Conservation (phyloP, 2,888 invertebrate genomes). For the Stenurella melanura region DNA sequence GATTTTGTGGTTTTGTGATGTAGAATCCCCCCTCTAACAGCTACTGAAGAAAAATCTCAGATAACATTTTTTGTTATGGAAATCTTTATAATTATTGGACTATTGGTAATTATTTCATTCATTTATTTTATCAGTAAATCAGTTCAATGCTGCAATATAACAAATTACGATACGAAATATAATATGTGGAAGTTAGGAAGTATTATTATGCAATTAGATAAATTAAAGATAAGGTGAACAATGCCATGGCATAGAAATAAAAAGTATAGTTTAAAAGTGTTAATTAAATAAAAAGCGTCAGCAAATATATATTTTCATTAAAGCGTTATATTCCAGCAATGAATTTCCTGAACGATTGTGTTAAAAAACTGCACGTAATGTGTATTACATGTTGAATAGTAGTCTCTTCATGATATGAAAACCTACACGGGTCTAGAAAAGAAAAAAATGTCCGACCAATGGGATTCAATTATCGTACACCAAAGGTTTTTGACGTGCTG, state of each 20-base stretch:
- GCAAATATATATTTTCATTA: not conserved
- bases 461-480: no score
- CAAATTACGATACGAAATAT: slow-evolving; percentile 3
- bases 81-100: no score
- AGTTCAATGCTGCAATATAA: slow-evolving; percentile 5
- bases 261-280: slow-evolving; percentile 19
- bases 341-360: not conserved
- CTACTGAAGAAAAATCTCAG: no score
- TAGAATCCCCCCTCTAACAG: no score
- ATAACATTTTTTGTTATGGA: no score
- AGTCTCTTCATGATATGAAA: no score
- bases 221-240: slow-evolving; percentile 36
- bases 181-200: slow-evolving; percentile 21
- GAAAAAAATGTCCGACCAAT: no score
- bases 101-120: no score
- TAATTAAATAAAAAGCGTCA: slow-evolving; percentile 38
- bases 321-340: not conserved
- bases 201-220: slow-evolving; percentile 22
- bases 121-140: slow-evolving; percentile 21
- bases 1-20: no score
- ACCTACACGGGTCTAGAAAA: no score
- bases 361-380: not conserved
- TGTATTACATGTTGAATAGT: no score
- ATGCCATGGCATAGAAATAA: slow-evolving; percentile 22
- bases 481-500: no score